These are phyloP conservation scores for Tricholaema leucomelas DNA, from an alignment of 2,113 vertebrate species.

Conservation along the genomic window DNA sequence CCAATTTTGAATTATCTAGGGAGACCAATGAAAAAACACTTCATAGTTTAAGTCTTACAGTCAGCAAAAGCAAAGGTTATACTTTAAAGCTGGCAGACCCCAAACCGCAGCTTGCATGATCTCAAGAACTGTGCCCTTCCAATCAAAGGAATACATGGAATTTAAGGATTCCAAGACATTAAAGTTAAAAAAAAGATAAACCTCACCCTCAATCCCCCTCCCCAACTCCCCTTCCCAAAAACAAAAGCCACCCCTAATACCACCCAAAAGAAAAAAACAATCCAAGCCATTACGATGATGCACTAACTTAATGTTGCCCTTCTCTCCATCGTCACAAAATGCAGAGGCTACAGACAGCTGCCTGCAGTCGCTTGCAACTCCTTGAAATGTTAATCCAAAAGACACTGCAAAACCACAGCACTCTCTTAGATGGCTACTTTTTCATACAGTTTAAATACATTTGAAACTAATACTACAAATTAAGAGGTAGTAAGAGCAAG, in stretches of 20 bases:
- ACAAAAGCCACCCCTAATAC: no score
- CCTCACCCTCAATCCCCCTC: no score
- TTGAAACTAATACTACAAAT: neutral
- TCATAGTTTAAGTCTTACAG: neutral
- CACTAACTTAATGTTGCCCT: neutral
- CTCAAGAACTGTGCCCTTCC: neutral
- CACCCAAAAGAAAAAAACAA: no score
- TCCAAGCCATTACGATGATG: neutral
- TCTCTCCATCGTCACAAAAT: neutral
- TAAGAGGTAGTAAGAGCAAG: rapidly evolving
- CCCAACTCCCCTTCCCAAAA: neutral
- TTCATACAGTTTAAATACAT: neutral
- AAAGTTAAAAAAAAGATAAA: neutral
- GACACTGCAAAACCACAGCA: neutral
- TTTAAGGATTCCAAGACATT: neutral
- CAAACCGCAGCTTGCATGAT: neutral
- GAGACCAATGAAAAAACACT: neutral
- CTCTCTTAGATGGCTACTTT: neutral
- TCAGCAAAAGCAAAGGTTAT: neutral
- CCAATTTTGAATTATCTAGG: neutral
- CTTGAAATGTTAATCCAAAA: neutral
- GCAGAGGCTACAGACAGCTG: neutral
- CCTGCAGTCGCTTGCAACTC: neutral
- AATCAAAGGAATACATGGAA: neutral
- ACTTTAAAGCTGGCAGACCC: neutral